A percentile compares a stretch with the other conserved stretches of the same genome.
These are phyloP conservation scores for Didymodactylos carnosus DNA, from an alignment of 2,888 invertebrate species.

Conservation along the genomic window DNA sequence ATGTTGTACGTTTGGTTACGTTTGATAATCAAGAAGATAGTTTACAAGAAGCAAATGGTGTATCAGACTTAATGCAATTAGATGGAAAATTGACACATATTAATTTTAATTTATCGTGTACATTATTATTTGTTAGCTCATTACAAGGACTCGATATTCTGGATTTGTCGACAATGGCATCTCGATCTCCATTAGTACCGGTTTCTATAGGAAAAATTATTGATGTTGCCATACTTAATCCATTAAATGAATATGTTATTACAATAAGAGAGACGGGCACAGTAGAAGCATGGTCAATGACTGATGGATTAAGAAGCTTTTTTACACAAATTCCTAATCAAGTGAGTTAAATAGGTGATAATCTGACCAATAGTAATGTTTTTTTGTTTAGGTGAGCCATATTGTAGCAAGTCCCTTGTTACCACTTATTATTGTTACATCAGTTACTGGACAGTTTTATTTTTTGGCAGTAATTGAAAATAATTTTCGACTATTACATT, in stretches of 20 bases:
- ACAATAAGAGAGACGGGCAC: neutral
- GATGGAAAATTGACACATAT: neutral
- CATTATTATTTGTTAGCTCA: neutral
- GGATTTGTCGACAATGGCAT: neutral
- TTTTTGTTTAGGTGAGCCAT: too few relatives aligned
- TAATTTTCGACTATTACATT: neutral
- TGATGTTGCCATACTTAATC: neutral
- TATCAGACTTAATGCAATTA: neutral
- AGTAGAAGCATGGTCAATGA: neutral
- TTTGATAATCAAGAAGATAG: neutral
- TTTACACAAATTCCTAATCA: neutral
- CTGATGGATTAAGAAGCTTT: neutral
- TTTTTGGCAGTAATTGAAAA: neutral
- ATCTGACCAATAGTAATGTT: too few relatives aligned
- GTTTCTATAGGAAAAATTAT: neutral
- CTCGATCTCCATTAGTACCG: neutral
- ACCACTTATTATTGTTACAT: neutral
- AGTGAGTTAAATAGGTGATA: too few relatives aligned
- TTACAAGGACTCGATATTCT: neutral
- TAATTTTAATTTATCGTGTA: neutral
- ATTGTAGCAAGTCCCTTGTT: neutral
- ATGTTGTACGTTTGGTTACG: neutral
- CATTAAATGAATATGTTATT: neutral
- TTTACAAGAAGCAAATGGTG: neutral
- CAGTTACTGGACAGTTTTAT: neutral